A percentile compares a stretch with the other conserved stretches of the same genome.
These are phyloP conservation scores for Mythimna impura DNA, from an alignment of 2,888 invertebrate species.

Conservation along the genomic window DNA sequence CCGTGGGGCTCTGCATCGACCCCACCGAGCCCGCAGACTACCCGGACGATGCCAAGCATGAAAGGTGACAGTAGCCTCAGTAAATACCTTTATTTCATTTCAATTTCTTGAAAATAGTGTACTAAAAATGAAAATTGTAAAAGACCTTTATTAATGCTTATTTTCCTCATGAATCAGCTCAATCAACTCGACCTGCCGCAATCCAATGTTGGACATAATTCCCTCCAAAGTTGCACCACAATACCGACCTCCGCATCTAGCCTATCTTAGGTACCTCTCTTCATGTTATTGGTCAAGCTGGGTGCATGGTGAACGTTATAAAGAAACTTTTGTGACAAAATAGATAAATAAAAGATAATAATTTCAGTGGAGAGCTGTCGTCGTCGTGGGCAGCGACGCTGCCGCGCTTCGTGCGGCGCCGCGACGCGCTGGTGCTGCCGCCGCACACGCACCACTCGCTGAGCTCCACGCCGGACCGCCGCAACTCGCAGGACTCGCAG, in stretches of 20 bases:
- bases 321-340: not conserved
- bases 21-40: slow-evolving; percentile 83
- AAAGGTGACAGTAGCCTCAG: slow-evolving; percentile 74
- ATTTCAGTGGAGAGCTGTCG: slow-evolving; percentile 94
- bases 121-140: not conserved
- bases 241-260: slow-evolving; percentile 1
- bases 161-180: slow-evolving; percentile 6
- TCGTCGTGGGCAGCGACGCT: slow-evolving; percentile 98
- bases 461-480: slow-evolving; percentile 90
- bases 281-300: not conserved
- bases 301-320: not conserved
- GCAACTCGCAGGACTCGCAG: slow-evolving; percentile 92
- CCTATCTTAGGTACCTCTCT: slow-evolving; percentile 12
- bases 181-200: slow-evolving; percentile 13
- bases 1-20: slow-evolving; percentile 93
- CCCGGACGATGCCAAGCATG: slow-evolving; percentile 84
- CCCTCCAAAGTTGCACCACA: slow-evolving; percentile 10
- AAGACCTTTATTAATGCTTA: not conserved
- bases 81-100: not conserved
- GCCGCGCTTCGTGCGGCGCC: slow-evolving; percentile 95
- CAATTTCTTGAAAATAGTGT: not conserved
- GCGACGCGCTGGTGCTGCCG: slow-evolving; percentile 94
- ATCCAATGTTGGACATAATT: slow-evolving; percentile 12
- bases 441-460: slow-evolving; percentile 86
- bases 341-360: not conserved